A percentile compares a stretch with the other conserved stretches of the same genome.
Conservation (phyloP, 1,140 invertebrate genomes). For the Caligus rogercresseyi region DNA sequence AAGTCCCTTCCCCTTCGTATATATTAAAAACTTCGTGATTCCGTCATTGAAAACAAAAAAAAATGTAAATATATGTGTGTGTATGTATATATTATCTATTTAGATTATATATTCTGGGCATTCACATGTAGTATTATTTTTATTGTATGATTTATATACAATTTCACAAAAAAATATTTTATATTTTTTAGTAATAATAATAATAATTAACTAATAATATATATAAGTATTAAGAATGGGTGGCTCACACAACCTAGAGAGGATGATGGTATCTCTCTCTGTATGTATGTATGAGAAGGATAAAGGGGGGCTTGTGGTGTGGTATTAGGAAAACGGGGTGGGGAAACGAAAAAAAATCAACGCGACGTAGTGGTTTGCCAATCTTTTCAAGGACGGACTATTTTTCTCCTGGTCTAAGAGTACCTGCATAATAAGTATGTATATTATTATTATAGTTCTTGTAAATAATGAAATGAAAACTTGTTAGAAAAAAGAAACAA, state of each 20-base stretch:
- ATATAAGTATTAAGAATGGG: neutral
- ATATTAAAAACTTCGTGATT: no score
- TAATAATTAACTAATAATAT: constrained; percentile 1
- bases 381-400: neutral
- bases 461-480: neutral
- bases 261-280: no score
- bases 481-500: neutral
- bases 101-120: no score
- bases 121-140: neutral
- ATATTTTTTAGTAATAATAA: no score
- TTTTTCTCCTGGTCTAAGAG: no score
- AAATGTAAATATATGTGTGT: no score
- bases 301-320: neutral
- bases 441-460: no score
- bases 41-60: no score
- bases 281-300: neutral
- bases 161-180: neutral
- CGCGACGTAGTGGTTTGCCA: neutral
- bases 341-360: neutral
- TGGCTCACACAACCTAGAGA: no score
- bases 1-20: no score
- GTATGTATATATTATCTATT: no score
- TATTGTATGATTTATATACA: neutral
- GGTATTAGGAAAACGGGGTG: neutral
- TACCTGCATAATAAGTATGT: no score